Percentiles rank a stretch among this genome's conserved stretches.
Conservation (phyloP, 2,113 vertebrate species). For the Varanus salvator region DNA sequence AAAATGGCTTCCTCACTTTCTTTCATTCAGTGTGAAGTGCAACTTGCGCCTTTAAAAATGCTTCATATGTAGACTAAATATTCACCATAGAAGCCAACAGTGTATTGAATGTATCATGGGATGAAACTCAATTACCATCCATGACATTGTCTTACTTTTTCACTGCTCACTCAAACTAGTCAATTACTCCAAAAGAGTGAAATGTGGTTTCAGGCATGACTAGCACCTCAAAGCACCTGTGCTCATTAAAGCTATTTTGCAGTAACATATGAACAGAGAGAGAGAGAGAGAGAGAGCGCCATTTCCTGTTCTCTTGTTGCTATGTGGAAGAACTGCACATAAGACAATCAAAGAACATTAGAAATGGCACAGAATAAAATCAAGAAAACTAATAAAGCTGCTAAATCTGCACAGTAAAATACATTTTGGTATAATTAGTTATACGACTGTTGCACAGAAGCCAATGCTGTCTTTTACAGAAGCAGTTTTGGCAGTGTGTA, state of each 20-base stretch:
- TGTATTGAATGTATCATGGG: conserved; percentile 13
- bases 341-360: not conserved
- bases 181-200: conserved; percentile 43
- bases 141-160: not conserved
- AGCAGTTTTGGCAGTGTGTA: not conserved
- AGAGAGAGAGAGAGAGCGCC: not conserved
- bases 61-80: not conserved
- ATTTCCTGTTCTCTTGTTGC: conserved; percentile 39
- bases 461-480: not conserved
- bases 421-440: conserved; percentile 9
- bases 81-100: not conserved
- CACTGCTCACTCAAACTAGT: conserved; percentile 33
- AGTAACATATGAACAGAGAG: conserved; percentile 32
- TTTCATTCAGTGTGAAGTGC: not conserved
- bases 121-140: conserved; percentile 37
- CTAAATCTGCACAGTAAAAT: conserved; percentile 55
- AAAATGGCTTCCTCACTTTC: not conserved
- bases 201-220: conserved; percentile 43
- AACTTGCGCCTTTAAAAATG: not conserved
- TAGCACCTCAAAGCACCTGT: conserved; percentile 50
- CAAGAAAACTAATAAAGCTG: conserved; percentile 32
- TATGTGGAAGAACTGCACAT: not conserved
- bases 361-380: conserved; percentile 45
- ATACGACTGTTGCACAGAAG: not conserved
- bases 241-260: conserved; percentile 41